Percentiles rank a stretch among this genome's conserved stretches.
Conservation (phyloP, 1,140 invertebrate species). For the Araneus ventricosus region DNA sequence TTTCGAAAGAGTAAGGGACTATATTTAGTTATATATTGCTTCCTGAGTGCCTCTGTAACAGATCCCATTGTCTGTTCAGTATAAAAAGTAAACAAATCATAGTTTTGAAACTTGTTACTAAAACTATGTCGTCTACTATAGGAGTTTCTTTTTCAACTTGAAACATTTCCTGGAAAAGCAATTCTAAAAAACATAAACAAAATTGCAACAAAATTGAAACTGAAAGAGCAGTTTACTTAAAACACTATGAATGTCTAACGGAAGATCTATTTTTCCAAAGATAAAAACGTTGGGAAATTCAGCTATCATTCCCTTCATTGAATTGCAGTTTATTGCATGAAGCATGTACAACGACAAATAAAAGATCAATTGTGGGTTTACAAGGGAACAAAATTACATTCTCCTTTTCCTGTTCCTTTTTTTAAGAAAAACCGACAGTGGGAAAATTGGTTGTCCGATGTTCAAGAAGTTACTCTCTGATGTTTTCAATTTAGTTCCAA, state of each 20-base stretch:
- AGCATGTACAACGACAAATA: not conserved
- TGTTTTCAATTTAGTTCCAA: no score
- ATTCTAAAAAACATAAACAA: not conserved
- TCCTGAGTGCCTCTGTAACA: no score
- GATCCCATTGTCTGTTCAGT: no score
- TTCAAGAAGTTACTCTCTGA: no score
- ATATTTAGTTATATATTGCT: no score
- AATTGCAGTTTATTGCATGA: not conserved
- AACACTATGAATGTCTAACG: not conserved
- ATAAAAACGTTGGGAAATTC: not conserved
- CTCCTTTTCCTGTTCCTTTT: not conserved
- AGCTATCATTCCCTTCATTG: not conserved
- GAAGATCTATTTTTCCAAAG: not conserved
- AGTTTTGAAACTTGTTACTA: no score
- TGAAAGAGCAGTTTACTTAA: not conserved
- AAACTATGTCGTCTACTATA: no score
- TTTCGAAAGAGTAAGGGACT: no score
- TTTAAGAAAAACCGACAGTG: not conserved
- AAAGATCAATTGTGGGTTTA: not conserved
- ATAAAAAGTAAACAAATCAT: no score
- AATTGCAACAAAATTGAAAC: not conserved
- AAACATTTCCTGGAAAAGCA: not conserved
- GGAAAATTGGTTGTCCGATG: no score
- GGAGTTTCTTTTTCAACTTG: not conserved
- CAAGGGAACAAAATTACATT: slow-evolving; percentile 17